Conservation (phyloP, 1,140 invertebrate genomes). For the Zophobas atratus region DNA sequence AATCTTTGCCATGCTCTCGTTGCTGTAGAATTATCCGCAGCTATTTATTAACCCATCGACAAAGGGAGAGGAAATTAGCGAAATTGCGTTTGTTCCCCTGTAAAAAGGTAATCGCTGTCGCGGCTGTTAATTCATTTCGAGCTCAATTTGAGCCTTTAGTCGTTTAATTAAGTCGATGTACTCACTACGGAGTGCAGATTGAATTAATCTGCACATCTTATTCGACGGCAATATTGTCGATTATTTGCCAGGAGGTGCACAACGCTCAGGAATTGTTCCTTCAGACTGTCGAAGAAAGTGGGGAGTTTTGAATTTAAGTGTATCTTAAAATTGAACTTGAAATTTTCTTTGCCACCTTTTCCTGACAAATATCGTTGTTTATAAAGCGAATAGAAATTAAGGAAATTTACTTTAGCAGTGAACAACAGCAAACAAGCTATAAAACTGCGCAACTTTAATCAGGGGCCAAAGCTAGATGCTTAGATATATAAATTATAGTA, state of each 20-base stretch:
- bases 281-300: not conserved
- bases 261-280: not conserved
- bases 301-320: not conserved
- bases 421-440: no score
- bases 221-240: slow-evolving; percentile 41
- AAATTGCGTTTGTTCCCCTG: slow-evolving; percentile 48
- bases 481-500: no score
- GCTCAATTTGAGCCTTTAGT: slow-evolving; percentile 52
- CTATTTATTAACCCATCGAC: slow-evolving; percentile 51
- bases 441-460: no score
- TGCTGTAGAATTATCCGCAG: slow-evolving; percentile 42
- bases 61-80: slow-evolving; percentile 48
- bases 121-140: slow-evolving; percentile 53
- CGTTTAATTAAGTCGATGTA: slow-evolving; percentile 54
- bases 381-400: no score
- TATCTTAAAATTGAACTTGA: no score
- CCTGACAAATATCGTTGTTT: no score
- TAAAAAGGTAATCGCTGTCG: slow-evolving; percentile 52
- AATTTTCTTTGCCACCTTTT: no score
- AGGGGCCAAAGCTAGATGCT: no score
- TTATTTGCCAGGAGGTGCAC: slow-evolving; percentile 19
- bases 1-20: no score
- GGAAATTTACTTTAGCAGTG: no score
- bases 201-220: slow-evolving; percentile 51
- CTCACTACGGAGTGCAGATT: slow-evolving; percentile 42